phyloP scores from a whole-genome alignment of 2,113 vertebrate species.

The Neodontobutis hainanensis region DNA sequence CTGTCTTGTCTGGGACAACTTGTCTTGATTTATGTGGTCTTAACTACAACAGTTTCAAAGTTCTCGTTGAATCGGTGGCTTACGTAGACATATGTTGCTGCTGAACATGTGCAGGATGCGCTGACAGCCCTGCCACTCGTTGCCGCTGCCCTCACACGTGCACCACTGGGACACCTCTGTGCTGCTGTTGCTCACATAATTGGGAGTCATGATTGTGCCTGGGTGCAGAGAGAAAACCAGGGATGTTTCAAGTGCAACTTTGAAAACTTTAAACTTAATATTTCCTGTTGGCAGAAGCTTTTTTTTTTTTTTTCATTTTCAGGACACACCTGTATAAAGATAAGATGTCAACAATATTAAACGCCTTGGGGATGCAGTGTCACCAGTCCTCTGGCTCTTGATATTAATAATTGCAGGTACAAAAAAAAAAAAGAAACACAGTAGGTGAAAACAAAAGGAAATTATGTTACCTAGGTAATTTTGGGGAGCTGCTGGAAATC shows the following conservation, averaged over 20 bases:
- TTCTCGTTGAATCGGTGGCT: conserved; percentile 60
- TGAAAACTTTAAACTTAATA: conserved; percentile 7
- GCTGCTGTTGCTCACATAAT: conserved; percentile 91
- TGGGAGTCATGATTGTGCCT: conserved; percentile 97
- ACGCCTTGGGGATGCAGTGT: conserved; percentile 12
- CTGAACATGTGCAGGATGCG: conserved; percentile 86
- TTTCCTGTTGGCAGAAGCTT: conserved; percentile 10
- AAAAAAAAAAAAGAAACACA: conserved; percentile 43
- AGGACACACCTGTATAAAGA: conserved; percentile 12
- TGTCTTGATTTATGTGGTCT: too few relatives aligned
- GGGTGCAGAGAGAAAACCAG: conserved; percentile 16
- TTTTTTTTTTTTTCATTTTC: conserved; percentile 17
- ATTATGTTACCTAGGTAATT: conserved; percentile 19
- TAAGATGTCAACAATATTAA: conserved; percentile 23
- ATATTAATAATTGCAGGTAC: conserved; percentile 43
- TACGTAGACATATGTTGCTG: conserved; percentile 90
- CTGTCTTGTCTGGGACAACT: too few relatives aligned
- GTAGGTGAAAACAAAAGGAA: conserved; percentile 17
- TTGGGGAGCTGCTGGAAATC: conserved; percentile 6
- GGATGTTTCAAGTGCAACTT: conserved; percentile 12
- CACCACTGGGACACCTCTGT: conserved; percentile 91
- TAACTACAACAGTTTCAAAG: too few relatives aligned
- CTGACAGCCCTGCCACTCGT: conserved; percentile 89
- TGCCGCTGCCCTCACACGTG: conserved; percentile 91
- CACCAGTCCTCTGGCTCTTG: conserved; percentile 26